Conservation (phyloP, 2,113 vertebrate species). For the Chauna torquata region DNA sequence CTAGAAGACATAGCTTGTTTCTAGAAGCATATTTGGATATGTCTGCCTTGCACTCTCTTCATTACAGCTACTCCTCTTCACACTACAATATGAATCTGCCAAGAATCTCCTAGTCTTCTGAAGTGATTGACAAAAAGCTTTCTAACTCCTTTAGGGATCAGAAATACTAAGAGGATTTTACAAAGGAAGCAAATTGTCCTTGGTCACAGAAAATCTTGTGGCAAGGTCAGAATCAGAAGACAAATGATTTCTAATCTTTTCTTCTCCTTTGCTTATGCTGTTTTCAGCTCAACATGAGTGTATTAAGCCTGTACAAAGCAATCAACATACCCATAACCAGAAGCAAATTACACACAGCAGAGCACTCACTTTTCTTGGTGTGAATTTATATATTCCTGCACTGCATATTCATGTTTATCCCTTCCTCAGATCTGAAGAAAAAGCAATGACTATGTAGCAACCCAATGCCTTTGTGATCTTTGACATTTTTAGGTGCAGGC, state of each 20-base stretch:
- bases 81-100: neutral
- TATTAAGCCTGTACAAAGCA: neutral
- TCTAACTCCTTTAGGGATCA: constrained; percentile 30
- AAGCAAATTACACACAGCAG: neutral
- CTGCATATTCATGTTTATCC: neutral
- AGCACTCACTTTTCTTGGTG: neutral
- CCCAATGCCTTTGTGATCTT: neutral
- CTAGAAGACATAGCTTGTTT: neutral
- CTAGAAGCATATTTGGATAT: neutral
- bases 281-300: neutral
- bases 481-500: neutral
- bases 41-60: neutral
- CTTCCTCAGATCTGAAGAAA: neutral
- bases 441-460: neutral
- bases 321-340: neutral
- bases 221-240: constrained; percentile 51
- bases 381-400: neutral
- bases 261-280: neutral
- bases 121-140: constrained; percentile 28
- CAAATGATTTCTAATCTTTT: constrained; percentile 15
- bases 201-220: neutral
- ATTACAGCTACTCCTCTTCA: neutral
- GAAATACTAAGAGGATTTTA: constrained; percentile 32
- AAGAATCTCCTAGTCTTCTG: neutral
- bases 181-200: constrained; percentile 23